Conservation (phyloP, 2,797 vertebrate genomes). For the Botia almorhae region DNA sequence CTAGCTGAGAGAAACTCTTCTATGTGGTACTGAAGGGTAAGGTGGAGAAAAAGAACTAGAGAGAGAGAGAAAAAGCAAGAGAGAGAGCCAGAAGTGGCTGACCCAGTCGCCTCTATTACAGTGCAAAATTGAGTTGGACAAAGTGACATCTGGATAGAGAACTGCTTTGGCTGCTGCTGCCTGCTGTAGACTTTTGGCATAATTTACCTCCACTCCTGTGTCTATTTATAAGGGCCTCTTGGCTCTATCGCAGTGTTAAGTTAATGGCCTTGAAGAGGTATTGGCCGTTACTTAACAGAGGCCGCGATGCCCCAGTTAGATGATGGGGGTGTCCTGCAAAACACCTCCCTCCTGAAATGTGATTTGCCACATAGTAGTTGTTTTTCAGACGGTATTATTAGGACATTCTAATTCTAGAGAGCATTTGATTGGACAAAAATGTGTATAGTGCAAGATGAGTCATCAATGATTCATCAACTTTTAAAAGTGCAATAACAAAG, state of each 20-base stretch:
- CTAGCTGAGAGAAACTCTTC: slow-evolving; percentile 49
- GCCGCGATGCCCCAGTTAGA: slow-evolving; percentile 14
- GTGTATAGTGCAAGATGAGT: background rate
- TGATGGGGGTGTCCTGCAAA: background rate
- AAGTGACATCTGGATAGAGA: slow-evolving; percentile 78
- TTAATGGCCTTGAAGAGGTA: slow-evolving; percentile 79
- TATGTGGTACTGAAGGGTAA: slow-evolving; percentile 31
- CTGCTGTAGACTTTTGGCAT: slow-evolving; percentile 74
- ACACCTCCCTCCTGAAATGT: background rate
- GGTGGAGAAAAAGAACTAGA: slow-evolving; percentile 35
- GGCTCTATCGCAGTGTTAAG: slow-evolving; percentile 65
- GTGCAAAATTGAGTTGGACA: slow-evolving; percentile 81
- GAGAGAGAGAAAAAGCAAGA: background rate
- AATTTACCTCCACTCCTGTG: slow-evolving; percentile 78
- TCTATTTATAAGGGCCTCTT: slow-evolving; percentile 78
- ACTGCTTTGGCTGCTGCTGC: slow-evolving; percentile 61
- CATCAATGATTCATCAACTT: background rate
- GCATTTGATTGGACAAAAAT: background rate
- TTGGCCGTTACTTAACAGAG: slow-evolving; percentile 77
- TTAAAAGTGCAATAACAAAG: background rate
- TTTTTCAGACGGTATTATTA: background rate
- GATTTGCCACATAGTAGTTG: background rate
- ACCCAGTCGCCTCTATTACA: slow-evolving; percentile 78
- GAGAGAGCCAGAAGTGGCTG: slow-evolving; percentile 65
- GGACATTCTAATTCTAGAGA: background rate